Evolutionary conservation across 2,888 invertebrate genomes (phyloP).

Genomic region (Mythimna impura): DNA sequence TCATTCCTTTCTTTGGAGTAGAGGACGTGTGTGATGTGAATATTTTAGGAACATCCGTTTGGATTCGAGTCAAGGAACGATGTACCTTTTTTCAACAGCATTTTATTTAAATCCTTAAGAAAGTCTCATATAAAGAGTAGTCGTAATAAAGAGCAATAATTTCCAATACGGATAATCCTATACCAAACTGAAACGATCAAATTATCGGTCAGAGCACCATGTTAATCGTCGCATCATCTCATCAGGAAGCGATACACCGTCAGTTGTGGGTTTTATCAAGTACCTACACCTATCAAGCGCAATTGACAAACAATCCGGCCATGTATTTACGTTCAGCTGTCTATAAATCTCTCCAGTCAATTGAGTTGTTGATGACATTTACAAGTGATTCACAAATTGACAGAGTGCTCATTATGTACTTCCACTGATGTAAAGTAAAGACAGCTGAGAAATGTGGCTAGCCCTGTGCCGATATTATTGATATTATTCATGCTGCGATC

Average conservation of each 20-base stretch:
- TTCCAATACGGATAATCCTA: not conserved
- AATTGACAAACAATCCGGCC: slow-evolving; percentile 22
- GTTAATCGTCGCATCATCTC: slow-evolving; percentile 10
- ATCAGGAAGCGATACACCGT: slow-evolving; percentile 11
- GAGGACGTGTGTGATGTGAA: slow-evolving; percentile 23
- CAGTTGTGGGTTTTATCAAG: slow-evolving; percentile 14
- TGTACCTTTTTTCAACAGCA: not conserved
- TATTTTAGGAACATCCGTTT: not conserved
- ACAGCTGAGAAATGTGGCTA: slow-evolving; percentile 51
- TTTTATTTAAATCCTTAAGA: not conserved
- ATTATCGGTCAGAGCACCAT: not conserved
- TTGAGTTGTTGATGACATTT: slow-evolving; percentile 55
- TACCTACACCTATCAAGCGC: slow-evolving; percentile 2
- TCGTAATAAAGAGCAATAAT: not conserved
- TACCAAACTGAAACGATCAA: not conserved
- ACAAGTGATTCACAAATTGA: slow-evolving; percentile 49
- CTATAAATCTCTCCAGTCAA: slow-evolving; percentile 51
- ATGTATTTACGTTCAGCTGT: not conserved
- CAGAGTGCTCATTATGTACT: slow-evolving; percentile 50
- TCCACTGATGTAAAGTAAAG: slow-evolving; percentile 29
- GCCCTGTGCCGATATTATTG: slow-evolving; percentile 45
- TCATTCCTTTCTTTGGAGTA: slow-evolving; percentile 7
- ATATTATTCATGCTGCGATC: slow-evolving; percentile 48
- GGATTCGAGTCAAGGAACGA: not conserved
- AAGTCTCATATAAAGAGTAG: not conserved